phyloP scores from a whole-genome alignment of 2,888 invertebrate species.

The Acanthacorydalis orientalis region DNA sequence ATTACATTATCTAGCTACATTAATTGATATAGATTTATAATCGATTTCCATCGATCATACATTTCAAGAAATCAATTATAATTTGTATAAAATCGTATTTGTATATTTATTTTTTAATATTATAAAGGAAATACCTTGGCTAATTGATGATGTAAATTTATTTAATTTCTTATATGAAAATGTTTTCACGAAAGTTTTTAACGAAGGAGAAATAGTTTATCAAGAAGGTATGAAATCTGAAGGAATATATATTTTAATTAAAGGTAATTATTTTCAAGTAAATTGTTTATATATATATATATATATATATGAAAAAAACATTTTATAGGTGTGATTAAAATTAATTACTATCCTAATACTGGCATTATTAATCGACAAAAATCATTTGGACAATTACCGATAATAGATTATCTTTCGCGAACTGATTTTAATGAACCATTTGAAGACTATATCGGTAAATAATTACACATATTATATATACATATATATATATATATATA shows the following conservation, averaged over 20 bases:
- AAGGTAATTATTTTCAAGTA: conserved; percentile 17
- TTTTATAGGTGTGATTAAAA: conserved; percentile 14
- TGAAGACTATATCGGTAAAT: no score
- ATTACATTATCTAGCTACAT: no score
- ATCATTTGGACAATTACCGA: conserved; percentile 32
- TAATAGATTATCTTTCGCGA: conserved; percentile 34
- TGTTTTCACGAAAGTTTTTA: conserved; percentile 11
- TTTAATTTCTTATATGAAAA: conserved; percentile 11
- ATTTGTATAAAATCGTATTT: no score
- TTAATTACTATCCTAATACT: conserved; percentile 14
- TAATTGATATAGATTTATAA: no score
- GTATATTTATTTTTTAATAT: no score
- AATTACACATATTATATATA: no score
- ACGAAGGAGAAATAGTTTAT: conserved; percentile 12
- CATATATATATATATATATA: no score
- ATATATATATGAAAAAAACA: conserved; percentile 13
- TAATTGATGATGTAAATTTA: conserved; percentile 11
- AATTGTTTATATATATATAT: conserved; percentile 1
- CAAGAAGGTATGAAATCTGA: conserved; percentile 19
- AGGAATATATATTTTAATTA: conserved; percentile 27
- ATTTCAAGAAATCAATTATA: no score
- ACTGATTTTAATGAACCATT: conserved; percentile 25
- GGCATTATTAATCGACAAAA: conserved; percentile 30
- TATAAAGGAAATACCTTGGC: conserved; percentile 8
- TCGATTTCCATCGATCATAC: no score